These are phyloP conservation scores for Pseudomyrmex concolor DNA, from an alignment of 1,140 invertebrate genomes.

Conservation along the genomic window DNA sequence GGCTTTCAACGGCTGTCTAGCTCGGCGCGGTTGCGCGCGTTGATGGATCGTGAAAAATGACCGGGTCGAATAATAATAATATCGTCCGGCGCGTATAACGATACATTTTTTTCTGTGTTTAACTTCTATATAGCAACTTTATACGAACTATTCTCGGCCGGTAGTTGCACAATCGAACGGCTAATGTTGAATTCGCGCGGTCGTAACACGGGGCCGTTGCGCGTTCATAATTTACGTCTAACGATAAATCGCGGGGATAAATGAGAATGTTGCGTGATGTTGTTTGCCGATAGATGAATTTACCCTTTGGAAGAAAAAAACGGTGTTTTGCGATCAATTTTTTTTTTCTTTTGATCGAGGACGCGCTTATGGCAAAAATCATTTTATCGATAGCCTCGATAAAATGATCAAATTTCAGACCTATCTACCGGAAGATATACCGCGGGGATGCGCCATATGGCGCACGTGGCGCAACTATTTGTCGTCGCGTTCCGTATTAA, in stretches of 20 bases:
- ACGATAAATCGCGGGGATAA: background rate
- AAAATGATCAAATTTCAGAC: background rate
- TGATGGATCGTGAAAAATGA: background rate
- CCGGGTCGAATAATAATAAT: background rate
- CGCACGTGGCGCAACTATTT: background rate
- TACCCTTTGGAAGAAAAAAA: too few species aligned
- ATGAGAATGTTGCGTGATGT: background rate
- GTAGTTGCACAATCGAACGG: conserved; percentile 61
- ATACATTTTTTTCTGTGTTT: background rate
- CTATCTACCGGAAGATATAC: background rate
- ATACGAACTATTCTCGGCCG: conserved; percentile 50
- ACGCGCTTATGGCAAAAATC: too few species aligned
- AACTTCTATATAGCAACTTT: background rate
- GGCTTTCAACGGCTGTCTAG: conserved; percentile 4
- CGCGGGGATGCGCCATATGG: too few species aligned
- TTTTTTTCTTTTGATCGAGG: background rate
- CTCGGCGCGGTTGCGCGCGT: background rate
- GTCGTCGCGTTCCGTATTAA: background rate
- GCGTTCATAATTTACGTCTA: conserved; percentile 4
- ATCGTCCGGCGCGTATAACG: background rate
- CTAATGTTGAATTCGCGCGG: conserved; percentile 56
- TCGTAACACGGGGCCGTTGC: background rate
- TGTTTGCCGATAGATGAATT: background rate
- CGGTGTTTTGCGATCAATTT: background rate
- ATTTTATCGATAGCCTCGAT: too few species aligned